Base-by-base conservation (phyloP, 2,888 invertebrate genomes). In the Camponotus fellah region DNA sequence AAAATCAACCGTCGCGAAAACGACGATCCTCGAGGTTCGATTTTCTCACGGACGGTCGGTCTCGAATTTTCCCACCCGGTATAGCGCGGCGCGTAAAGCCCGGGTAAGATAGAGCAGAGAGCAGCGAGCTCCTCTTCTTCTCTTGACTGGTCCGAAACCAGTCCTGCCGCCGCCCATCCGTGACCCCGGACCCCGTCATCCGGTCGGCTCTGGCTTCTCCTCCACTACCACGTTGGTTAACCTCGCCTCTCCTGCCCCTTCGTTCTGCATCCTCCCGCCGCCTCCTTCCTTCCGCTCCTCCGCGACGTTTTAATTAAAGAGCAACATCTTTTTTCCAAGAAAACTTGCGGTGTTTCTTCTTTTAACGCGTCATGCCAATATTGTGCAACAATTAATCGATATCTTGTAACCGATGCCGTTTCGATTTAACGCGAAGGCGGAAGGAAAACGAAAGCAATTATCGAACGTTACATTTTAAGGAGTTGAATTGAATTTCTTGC, bases 151-250 rank as follows among this genome's bases (percentile, higher is more conserved):
- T 92, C 92, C 91, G 92, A 94, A 94, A 94, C 94, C 94, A 94
- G 94, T 94, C 93, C 93, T 94, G 92, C 91, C 91, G 91, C 93
- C 92, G 92, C 93, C 93, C 94, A 94, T 93, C 93, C 94, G 91
- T 94, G 94, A 94, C 94, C 94, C 93, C 93, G 89, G 94, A 94
- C 93, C 93, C 90, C 94, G 92, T 94, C 93, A 93, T 94, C 94
- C 94, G 94, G 94, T 92, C 93, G 91, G 86, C 86, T 89, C 83
- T 56, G 68, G 77, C 82, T 85, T 86, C 82, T 83, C 86, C 80
- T 87, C 77, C 87, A 82, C 84, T 56, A 74, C 71, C n/a, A 37
- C n/a, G 72, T 86, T 82, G 82, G 75, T 89, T 83, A 87, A 85
- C 79, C 88, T 89, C 85, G 79, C 86, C 86, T 85, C 76, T 84